Evolutionary conservation across 2,888 invertebrate species (phyloP), one percentile per base, ranked within the genome.

Genomic region (Nycteola revayana): DNA sequence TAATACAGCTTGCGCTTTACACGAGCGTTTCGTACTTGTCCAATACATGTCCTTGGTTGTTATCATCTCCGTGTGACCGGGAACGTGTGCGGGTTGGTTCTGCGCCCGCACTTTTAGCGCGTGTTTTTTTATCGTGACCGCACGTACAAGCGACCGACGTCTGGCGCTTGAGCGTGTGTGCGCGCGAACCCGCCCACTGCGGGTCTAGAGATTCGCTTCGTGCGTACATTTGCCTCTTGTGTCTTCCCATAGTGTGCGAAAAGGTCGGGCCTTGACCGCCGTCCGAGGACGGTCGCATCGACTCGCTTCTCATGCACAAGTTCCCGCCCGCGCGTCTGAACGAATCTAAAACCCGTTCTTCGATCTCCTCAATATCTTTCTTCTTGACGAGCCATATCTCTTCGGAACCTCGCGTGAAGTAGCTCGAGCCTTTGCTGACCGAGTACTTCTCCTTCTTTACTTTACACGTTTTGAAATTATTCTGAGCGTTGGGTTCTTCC

Each of bases 361-460:
- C 88, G 10, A 88, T 87, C 53, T 86, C 88, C 29, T 88, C 87
- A 1, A 88, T 88, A 25, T 88, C 88, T 49, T 87, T 88, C 59
- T 88, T 88, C 61, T 88, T 88, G n/a, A 88, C 88, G 23, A 88
- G 66, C 88, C 88, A 88, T 25, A 88, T 88, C 53, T 88, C 88
- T 37, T 88, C 88, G 0, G 88, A 81, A 7, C 88, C 88, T 26
- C 88, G 65, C 1, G 84, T 85, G 64, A 84, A 87, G 60, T 87
- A 88, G 41, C 85, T 84, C 10, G 86, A 84, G 0, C 86, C 86
- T 45, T 87, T 87, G 49, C 82, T 83, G 10, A 85, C 83, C 8
- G 83, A 81, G 40, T 79, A 77, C 49, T 81, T 78, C 41, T 85
- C 80, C 42, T 83, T 82, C 59, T 83, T 83, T 18, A 74, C 52